These are phyloP conservation scores for rabbit (Oryctolagus cuniculus) DNA, from an alignment of 2,113 vertebrate genomes.

Conservation along the genomic window mOryCun1.1 NC_091453.1:56191501-56192000, in stretches of 20 bases:
- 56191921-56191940: too few species aligned
- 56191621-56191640: background rate
- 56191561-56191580: background rate
- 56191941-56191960: too few species aligned
- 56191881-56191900: too few species aligned
- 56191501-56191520: background rate
- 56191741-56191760: background rate
- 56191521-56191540: too few species aligned
- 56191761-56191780: background rate
- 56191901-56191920: too few species aligned
- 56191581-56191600: background rate
- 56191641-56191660: background rate
- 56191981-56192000: too few species aligned
- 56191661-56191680: background rate
- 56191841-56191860: too few species aligned
- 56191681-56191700: background rate
- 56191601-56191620: background rate
- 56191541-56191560: too few species aligned
- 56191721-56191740: background rate
- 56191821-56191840: background rate
- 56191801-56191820: background rate
- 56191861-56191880: too few species aligned
- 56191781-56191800: background rate
- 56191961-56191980: too few species aligned
- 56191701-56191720: background rate